Evolutionary conservation across 2,113 vertebrate genomes (phyloP).

Genomic region (Tichodroma muraria): DNA sequence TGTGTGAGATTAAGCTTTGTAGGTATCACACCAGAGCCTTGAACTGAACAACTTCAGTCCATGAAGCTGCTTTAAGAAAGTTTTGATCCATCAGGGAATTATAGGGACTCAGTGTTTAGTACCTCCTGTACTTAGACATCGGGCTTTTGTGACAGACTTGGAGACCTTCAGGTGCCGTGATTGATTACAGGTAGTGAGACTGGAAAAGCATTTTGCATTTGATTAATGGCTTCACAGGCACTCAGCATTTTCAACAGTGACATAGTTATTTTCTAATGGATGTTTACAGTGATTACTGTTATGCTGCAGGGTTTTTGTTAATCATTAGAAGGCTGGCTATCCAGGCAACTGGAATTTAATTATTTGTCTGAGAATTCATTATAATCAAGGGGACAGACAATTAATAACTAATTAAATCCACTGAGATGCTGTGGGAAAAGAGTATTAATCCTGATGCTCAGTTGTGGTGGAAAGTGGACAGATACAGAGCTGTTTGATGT

Average conservation of each 20-base stretch:
- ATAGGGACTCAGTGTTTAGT: background rate
- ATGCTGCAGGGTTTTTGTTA: background rate
- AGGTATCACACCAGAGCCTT: background rate
- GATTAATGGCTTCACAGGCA: background rate
- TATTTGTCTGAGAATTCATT: slow-evolving; percentile 44
- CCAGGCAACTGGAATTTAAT: slow-evolving; percentile 32
- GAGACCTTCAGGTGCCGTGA: background rate
- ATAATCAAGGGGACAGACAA: slow-evolving; percentile 4
- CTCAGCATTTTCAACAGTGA: background rate
- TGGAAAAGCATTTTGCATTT: background rate
- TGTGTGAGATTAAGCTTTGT: background rate
- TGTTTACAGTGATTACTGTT: slow-evolving; percentile 3
- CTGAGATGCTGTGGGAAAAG: background rate
- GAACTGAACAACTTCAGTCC: background rate
- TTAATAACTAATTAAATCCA: slow-evolving; percentile 39
- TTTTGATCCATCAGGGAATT: background rate
- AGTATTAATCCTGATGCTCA: background rate
- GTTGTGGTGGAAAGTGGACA: background rate
- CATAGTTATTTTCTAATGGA: background rate
- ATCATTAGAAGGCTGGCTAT: background rate
- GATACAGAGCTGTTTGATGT: background rate
- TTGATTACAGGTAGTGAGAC: background rate
- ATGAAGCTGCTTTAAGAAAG: background rate
- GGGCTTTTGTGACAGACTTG: background rate
- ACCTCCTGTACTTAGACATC: background rate